Evolutionary conservation across 2,888 invertebrate genomes (phyloP), one percentile per base, ranked within the genome.

Genomic region (Dynastes maya): DNA sequence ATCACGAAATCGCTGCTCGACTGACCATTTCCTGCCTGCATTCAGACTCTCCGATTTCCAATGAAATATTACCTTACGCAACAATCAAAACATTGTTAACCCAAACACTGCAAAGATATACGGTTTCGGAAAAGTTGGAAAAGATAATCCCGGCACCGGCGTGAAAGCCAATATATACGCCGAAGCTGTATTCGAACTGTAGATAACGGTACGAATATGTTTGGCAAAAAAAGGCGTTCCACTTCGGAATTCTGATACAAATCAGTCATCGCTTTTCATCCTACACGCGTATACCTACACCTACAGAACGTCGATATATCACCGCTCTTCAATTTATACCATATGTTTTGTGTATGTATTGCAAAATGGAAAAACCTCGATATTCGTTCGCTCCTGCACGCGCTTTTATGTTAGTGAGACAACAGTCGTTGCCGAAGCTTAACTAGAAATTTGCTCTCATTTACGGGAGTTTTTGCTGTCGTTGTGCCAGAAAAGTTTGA

Each of bases 181-280:
- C 8, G 22, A 55, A 22, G 55, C n/a, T n/a, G n/a, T 22, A 55
- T 55, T 22, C 55, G 16, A 3, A 65, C 65, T 37, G 65, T 40
- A 65, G 16, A 65, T 65, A 65, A 65, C 40, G 37, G 16, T 40
- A 32, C 16, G 37, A 40, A 40, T 40, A 16, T 40, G 37, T 65
- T 65, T 37, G 29, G 37, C 16, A 16, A 40, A 65, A 65, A 65
- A 16, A 65, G n/a, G 9, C 37, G 37, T 55, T 55, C 32, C 16
- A 37, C 37, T 65, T 32, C 40, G 37, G 8, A 65, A 65, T 40
- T 37, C 45, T 11, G 65, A 65, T 65, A 65, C 16, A 65, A 65
- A 65, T 65, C 65, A 32, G 37, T 65, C 16, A 16, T 65, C 37
- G 37, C 16, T 65, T 40, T 37, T 65, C 65, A 45, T 65, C 9